phyloP scores from a whole-genome alignment of 1,140 invertebrate species.

The Macrobrachium rosenbergii region DNA sequence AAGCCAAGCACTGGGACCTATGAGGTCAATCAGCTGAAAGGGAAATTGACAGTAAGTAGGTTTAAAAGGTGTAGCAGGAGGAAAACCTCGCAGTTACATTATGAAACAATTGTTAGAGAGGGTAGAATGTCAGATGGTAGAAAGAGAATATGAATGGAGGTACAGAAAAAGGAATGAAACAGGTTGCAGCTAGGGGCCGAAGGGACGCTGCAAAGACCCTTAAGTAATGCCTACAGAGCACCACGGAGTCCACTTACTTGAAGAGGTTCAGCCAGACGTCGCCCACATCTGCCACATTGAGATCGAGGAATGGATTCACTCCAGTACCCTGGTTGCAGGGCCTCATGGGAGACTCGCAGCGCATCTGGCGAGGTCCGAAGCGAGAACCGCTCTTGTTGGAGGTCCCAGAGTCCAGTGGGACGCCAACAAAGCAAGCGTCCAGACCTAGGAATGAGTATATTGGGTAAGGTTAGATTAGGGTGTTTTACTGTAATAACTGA shows the following conservation, averaged over 20 bases:
- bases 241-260: slow-evolving; percentile 39
- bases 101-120: no score
- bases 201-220: no score
- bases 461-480: not conserved
- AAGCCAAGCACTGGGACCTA: no score
- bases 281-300: slow-evolving; percentile 47
- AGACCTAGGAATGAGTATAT: slow-evolving; percentile 1
- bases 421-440: slow-evolving; percentile 49
- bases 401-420: slow-evolving; percentile 32
- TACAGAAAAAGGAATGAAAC: no score
- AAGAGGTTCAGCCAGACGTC: slow-evolving; percentile 43
- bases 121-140: no score
- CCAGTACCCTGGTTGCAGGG: slow-evolving; percentile 39
- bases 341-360: slow-evolving; percentile 31
- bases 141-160: no score
- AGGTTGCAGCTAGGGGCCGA: no score
- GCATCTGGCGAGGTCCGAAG: slow-evolving; percentile 35
- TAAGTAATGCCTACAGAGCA: no score
- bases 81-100: no score
- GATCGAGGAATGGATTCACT: slow-evolving; percentile 33
- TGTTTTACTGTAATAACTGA: not conserved
- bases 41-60: no score
- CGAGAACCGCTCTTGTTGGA: slow-evolving; percentile 24
- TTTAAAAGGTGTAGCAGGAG: no score
- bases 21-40: no score